These are phyloP conservation scores for Leucopternis melanops DNA, from an alignment of 2,113 vertebrate species.

Conservation along the genomic window DNA sequence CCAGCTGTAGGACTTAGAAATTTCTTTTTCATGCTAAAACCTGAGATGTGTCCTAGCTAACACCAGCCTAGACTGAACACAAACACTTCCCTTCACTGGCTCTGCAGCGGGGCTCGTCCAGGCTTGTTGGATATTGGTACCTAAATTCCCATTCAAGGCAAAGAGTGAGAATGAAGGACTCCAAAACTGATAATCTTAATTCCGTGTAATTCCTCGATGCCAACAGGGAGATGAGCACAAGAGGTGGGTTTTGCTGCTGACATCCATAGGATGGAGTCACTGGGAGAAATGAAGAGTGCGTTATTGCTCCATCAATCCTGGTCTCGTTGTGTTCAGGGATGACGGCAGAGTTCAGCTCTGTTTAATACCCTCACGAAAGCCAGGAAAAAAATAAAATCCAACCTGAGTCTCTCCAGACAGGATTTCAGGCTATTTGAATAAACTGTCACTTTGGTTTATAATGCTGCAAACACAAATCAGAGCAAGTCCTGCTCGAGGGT, in stretches of 20 bases:
- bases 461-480: neutral
- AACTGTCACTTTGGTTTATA: neutral
- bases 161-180: neutral
- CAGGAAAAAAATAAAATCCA: neutral
- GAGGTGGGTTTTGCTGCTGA: neutral
- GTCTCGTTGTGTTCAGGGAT: fast-evolving
- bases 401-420: neutral
- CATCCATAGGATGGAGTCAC: neutral
- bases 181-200: neutral
- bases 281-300: neutral
- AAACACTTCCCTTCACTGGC: neutral
- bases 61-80: fast-evolving
- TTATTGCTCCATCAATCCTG: neutral
- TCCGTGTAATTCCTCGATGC: neutral
- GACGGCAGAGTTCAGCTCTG: neutral
- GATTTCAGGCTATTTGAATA: neutral
- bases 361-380: neutral
- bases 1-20: neutral
- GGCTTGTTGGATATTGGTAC: neutral
- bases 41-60: neutral
- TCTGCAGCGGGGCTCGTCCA: neutral
- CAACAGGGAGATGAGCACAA: neutral
- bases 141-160: neutral
- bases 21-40: neutral
- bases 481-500: neutral